These are phyloP conservation scores for Pteropus alecto DNA, from an alignment of 2,113 vertebrate species.

Conservation along the genomic window DNA sequence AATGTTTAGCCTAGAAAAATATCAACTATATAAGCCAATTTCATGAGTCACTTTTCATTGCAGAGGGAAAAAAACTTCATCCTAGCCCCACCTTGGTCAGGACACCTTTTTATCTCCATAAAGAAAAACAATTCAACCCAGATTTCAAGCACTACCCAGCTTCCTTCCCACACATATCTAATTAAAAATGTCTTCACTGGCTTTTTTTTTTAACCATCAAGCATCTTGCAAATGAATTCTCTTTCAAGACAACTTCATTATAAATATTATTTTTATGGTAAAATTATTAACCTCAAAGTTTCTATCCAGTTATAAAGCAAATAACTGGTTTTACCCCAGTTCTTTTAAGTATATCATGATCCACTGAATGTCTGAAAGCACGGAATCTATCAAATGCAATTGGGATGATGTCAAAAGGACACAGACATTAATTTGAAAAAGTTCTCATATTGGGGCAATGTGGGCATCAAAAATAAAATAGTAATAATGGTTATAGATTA, in stretches of 20 bases:
- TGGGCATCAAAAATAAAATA: background rate
- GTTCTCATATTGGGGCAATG: background rate
- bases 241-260: constrained; percentile 2
- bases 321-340: background rate
- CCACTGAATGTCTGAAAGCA: background rate
- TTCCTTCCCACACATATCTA: background rate
- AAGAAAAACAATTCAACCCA: constrained; percentile 7
- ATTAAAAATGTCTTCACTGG: background rate
- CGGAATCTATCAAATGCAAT: background rate
- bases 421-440: background rate
- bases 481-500: background rate
- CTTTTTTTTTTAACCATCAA: background rate
- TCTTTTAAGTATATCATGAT: background rate
- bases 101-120: background rate
- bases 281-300: constrained; percentile 5
- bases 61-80: background rate
- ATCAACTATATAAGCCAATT: constrained; percentile 10
- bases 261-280: constrained; percentile 12
- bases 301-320: background rate
- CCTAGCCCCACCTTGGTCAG: background rate
- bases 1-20: background rate
- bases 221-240: background rate
- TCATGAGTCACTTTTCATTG: constrained; percentile 3
- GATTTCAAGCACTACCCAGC: background rate
- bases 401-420: background rate